Base-by-base conservation (phyloP, 2,113 vertebrate genomes). In the Rostratula benghalensis region DNA sequence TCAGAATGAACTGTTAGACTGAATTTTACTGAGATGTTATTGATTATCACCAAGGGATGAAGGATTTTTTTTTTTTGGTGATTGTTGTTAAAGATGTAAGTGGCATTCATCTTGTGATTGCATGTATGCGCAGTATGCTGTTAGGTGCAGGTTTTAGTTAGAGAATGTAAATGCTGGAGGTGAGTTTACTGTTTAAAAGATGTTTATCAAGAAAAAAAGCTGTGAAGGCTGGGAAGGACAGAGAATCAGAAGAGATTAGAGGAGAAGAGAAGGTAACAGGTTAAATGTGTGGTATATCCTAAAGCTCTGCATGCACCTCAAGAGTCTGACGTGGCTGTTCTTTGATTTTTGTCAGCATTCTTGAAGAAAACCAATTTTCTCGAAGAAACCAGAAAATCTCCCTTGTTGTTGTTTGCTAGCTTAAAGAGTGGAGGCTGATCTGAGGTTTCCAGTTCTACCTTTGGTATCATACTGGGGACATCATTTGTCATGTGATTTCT, bases 11-110 rank as follows among this genome's bases (percentile, higher is more conserved):
- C 60, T 50, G 39, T 67, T 74, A 79, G 91, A 76, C 37, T 93
- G 84, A 74, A 81, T 97, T 93, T 92, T 92, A 59, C 90, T 84
- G 28, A 87, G 51, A 87, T 88, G 46, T 76, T 91, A 54, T 11
- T 76, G 33, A 90, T 84, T 94, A 63, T 60, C 33, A 74, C 53
- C 18, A 41, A 35, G 60, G 39, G 59, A 23, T 1, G 10, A 81
- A 28, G 13, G 2, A 23, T 69, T 8, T 69, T 81, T 85, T 8
- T 69, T 54, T 54, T 4, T 20, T 19, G 1, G 6, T 35, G 18
- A 43, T 89, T 84, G 15, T 41, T 65, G 48, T 41, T 89, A 45
- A 57, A 74, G 35, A 41, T 5, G 3, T 60, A 45, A 68, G 27
- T 28, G 19, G 9, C 57, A 92, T 92, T 60, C 63, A 43, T 64